Evolutionary conservation across 1,140 invertebrate genomes (phyloP).

Genomic region (Agrypnia vestita): DNA sequence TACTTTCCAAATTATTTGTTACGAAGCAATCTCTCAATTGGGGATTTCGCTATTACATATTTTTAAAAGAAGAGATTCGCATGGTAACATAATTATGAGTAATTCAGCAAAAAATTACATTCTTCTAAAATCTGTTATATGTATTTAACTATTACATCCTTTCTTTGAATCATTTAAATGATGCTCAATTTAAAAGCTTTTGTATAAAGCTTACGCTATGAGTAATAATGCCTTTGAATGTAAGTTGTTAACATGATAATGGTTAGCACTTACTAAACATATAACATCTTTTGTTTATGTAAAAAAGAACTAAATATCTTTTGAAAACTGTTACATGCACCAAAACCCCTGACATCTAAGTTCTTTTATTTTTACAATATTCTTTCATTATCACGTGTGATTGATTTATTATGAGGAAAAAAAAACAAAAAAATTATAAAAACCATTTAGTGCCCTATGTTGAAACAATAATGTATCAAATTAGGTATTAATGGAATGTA

Average conservation of each 20-base stretch:
- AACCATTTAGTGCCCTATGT: conserved; percentile 59
- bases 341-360: neutral
- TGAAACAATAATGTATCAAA: conserved; percentile 56
- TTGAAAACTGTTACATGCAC: conserved; percentile 7
- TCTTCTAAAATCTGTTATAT: no score
- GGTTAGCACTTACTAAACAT: conserved; percentile 12
- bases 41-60: no score
- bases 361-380: conserved; percentile 26
- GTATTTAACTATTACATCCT: neutral
- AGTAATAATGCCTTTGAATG: conserved; percentile 12
- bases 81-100: no score
- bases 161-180: conserved; percentile 3
- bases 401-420: conserved; percentile 17
- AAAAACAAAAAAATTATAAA: conserved; percentile 49
- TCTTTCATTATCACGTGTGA: conserved; percentile 36
- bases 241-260: conserved; percentile 8
- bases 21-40: no score
- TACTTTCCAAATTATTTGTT: no score
- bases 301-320: conserved; percentile 26
- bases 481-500: conserved; percentile 33
- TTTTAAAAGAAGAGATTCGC: no score
- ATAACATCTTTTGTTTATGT: conserved; percentile 23
- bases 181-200: conserved; percentile 20
- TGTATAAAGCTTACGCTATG: conserved; percentile 16
- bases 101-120: no score